Conservation (phyloP, 2,888 invertebrate genomes). For the Mythimna loreyi region DNA sequence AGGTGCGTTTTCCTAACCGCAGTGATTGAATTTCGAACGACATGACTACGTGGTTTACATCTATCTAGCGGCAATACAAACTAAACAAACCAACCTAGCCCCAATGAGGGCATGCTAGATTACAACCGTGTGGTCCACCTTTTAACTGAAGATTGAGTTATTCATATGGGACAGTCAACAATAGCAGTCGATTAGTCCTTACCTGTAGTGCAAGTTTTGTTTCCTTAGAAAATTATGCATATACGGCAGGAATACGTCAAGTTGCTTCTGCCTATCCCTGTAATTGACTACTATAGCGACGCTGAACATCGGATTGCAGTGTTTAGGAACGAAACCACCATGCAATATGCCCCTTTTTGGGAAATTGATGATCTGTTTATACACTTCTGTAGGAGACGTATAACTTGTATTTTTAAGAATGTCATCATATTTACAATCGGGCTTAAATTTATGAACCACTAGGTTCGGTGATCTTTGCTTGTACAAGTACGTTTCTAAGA, state of each 20-base stretch:
- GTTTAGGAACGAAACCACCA: conserved; percentile 78
- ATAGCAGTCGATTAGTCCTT: conserved; percentile 54
- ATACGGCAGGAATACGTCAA: conserved; percentile 95
- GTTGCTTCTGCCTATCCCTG: conserved; percentile 94
- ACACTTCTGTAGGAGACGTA: conserved; percentile 70
- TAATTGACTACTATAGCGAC: conserved; percentile 96
- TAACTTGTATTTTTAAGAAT: conserved; percentile 72
- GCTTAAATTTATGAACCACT: conserved; percentile 63
- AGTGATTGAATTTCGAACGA: no score
- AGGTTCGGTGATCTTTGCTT: conserved; percentile 65
- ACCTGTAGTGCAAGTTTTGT: conserved; percentile 95
- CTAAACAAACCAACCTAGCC: no score
- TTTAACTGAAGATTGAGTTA: background rate
- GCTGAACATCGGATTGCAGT: conserved; percentile 88
- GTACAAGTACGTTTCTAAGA: conserved; percentile 45
- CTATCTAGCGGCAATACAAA: no score
- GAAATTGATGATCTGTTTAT: conserved; percentile 71
- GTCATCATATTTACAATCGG: conserved; percentile 79
- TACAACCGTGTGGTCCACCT: no score
- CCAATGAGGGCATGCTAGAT: no score
- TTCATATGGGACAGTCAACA: background rate
- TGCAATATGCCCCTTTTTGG: conserved; percentile 73
- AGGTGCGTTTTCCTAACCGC: no score
- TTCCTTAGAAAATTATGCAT: conserved; percentile 96
- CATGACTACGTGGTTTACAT: no score